These are phyloP conservation scores for Ctenopoma kingsleyae DNA, from an alignment of 2,797 vertebrate genomes.

Conservation along the genomic window DNA sequence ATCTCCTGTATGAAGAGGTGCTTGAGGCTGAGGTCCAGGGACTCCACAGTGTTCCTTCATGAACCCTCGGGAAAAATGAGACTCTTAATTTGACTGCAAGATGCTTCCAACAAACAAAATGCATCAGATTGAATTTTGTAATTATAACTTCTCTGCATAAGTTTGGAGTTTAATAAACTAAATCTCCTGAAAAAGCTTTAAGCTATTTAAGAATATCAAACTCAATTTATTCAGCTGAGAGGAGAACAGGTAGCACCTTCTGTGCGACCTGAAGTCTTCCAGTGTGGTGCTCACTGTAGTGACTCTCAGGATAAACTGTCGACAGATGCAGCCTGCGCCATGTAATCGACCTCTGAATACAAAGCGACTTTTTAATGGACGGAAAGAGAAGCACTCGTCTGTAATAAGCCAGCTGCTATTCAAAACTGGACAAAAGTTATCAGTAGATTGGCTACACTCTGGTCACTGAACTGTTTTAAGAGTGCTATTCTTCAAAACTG, in stretches of 20 bases:
- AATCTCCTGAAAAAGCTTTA: background rate
- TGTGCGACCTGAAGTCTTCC: conserved; percentile 8
- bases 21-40: background rate
- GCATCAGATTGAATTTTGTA: background rate
- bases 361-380: conserved; percentile 33
- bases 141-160: background rate
- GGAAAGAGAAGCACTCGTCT: conserved; percentile 19
- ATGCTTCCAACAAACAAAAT: background rate
- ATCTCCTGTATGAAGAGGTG: background rate
- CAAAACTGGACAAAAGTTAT: conserved; percentile 1
- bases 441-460: background rate
- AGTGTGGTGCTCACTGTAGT: background rate
- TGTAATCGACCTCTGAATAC: conserved; percentile 41
- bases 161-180: background rate
- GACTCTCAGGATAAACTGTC: conserved; percentile 25
- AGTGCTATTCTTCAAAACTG: background rate
- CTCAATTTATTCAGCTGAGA: background rate
- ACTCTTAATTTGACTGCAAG: conserved; percentile 14
- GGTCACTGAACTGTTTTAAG: background rate
- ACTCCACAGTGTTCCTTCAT: background rate
- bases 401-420: background rate
- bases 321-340: conserved; percentile 21
- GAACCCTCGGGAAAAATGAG: conserved; percentile 12
- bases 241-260: conserved; percentile 9
- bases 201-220: background rate